Evolutionary conservation across 92 coral and sea anemone genomes (phyloP).

Genomic region (Muricea muricata): DNA sequence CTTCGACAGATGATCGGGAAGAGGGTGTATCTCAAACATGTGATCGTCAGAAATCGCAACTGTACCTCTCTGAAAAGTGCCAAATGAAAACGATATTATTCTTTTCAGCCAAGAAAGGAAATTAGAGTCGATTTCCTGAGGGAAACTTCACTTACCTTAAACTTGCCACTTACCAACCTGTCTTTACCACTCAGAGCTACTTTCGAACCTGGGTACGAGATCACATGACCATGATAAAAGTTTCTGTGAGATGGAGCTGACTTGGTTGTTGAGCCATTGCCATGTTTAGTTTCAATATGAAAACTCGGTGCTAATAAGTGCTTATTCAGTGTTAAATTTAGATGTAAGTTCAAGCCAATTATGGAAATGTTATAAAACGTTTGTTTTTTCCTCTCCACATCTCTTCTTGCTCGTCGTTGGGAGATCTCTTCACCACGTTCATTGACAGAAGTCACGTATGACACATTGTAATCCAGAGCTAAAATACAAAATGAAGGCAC

Average conservation of each 20-base stretch:
- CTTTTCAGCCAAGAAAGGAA: background rate
- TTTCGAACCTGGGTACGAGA: conserved; percentile 72
- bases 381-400: background rate
- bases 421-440: conserved; percentile 21
- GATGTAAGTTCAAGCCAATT: conserved; percentile 70
- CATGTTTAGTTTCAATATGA: conserved; percentile 59
- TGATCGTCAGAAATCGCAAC: conserved; percentile 30
- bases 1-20: conserved; percentile 81
- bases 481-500: background rate
- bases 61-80: conserved; percentile 69
- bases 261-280: conserved; percentile 60
- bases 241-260: conserved; percentile 44
- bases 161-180: conserved; percentile 71
- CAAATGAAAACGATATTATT: background rate
- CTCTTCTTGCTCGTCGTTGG: background rate
- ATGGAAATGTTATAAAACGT: conserved; percentile 58
- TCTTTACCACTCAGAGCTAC: conserved; percentile 79
- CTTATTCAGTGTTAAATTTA: conserved; percentile 62
- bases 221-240: conserved; percentile 77
- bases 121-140: too few species aligned
- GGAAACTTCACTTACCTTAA: too few species aligned
- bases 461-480: conserved; percentile 21
- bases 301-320: conserved; percentile 67
- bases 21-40: conserved; percentile 76
- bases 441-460: conserved; percentile 11